phyloP scores from a whole-genome alignment of 30 jellyfish, hydroid and myxozoan species.

The Turritopsis dohrnii region DNA sequence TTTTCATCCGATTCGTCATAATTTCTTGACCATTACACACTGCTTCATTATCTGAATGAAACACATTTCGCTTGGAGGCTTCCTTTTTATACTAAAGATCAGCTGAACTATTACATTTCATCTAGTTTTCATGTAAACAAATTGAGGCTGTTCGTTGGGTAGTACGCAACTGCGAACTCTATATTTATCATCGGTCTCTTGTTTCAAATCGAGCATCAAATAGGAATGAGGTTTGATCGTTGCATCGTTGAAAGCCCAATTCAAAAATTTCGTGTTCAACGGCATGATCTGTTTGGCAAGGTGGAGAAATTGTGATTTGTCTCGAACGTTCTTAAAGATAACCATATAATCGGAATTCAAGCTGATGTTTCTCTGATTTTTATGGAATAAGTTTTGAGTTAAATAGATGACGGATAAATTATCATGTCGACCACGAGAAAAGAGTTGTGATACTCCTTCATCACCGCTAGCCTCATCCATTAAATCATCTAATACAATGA shows the following conservation, averaged over 20 bases:
- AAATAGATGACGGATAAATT: conserved; percentile 1
- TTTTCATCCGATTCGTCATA: conserved; percentile 31
- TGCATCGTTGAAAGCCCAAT: conserved; percentile 24
- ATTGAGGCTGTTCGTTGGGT: too few species aligned
- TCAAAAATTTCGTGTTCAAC: neutral
- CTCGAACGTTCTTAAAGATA: conserved; percentile 26
- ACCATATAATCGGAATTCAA: conserved; percentile 15
- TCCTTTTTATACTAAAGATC: too few species aligned
- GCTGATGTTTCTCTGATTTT: neutral
- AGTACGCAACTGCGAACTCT: too few species aligned
- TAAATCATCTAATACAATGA: conserved; percentile 25
- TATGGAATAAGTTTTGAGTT: conserved; percentile 23
- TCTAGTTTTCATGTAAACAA: too few species aligned
- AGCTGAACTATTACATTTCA: too few species aligned
- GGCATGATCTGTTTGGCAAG: conserved; percentile 31
- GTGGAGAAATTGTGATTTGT: conserved; percentile 21
- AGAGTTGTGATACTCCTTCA: conserved; percentile 4
- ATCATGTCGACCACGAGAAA: conserved; percentile 29
- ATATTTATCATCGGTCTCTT: too few species aligned
- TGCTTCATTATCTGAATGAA: neutral
- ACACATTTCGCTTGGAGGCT: too few species aligned
- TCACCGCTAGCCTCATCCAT: conserved; percentile 25
- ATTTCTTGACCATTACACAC: neutral
- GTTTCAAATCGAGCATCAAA: too few species aligned
- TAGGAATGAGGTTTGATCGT: too few species aligned